Conservation (phyloP, 1,140 invertebrate species). For the Asobara japonica region DNA sequence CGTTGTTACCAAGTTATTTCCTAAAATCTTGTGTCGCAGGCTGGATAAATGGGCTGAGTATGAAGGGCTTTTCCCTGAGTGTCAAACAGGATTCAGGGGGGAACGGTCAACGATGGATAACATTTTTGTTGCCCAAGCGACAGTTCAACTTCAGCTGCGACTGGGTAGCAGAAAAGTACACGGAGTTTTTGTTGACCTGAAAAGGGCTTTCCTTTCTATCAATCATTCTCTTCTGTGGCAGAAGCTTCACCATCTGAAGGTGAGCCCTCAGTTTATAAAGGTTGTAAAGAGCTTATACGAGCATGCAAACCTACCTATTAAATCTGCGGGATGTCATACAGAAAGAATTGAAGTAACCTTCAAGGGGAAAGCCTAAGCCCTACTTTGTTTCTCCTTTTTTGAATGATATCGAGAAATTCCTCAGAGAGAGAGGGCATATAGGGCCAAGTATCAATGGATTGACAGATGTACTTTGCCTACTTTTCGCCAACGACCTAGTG, state of each 20-base stretch:
- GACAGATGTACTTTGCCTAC: constrained; percentile 31
- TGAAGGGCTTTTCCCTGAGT: constrained; percentile 32
- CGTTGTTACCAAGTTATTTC: constrained; percentile 40
- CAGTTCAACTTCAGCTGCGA: constrained; percentile 32
- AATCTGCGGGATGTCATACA: not conserved
- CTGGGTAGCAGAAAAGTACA: not conserved
- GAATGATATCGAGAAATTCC: constrained; percentile 34
- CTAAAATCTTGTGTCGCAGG: constrained; percentile 30
- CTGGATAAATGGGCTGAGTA: constrained; percentile 35
- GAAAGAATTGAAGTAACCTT: not conserved
- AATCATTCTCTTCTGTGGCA: constrained; percentile 13
- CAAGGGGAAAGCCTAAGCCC: constrained; percentile 35
- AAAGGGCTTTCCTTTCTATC: constrained; percentile 27
- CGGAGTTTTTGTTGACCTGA: constrained; percentile 27
- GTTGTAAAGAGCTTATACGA: not conserved
- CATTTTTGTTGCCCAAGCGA: constrained; percentile 37
- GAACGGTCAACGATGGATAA: constrained; percentile 36
- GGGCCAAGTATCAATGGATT: constrained; percentile 29
- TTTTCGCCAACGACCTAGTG: constrained; percentile 42
- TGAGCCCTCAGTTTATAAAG: not conserved
- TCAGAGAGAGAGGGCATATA: constrained; percentile 23
- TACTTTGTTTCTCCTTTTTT: constrained; percentile 34
- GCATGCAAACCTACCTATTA: not conserved
- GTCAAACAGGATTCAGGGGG: constrained; percentile 41
- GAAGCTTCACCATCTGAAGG: not conserved